Evolutionary conservation across 2,888 invertebrate genomes (phyloP).

Genomic region (Fabriciana adippe): DNA sequence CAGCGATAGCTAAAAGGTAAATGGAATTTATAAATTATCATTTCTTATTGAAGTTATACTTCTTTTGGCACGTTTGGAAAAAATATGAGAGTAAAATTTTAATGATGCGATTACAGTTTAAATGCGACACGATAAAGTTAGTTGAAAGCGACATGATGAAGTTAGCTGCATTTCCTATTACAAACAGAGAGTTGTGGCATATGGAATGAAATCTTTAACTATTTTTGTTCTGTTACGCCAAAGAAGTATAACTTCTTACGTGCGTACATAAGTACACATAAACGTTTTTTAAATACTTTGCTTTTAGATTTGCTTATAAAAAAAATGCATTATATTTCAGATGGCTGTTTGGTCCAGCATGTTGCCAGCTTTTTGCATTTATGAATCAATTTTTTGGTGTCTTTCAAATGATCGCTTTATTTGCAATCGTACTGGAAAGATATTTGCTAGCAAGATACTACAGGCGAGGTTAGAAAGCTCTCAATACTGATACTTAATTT

Average conservation of each 20-base stretch:
- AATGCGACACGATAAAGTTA: too few species aligned
- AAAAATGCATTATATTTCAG: slow-evolving; percentile 54
- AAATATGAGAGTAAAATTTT: too few species aligned
- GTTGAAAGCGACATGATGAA: too few species aligned
- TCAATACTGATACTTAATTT: not conserved
- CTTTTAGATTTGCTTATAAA: not conserved
- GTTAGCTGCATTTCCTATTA: too few species aligned
- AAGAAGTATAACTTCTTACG: too few species aligned
- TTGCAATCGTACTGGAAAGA: slow-evolving; percentile 76
- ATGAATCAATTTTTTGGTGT: slow-evolving; percentile 80
- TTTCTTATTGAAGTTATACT: not conserved
- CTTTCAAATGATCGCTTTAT: slow-evolving; percentile 77
- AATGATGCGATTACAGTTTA: too few species aligned
- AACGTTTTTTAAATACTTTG: not conserved
- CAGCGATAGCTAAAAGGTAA: slow-evolving; percentile 78
- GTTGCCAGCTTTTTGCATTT: slow-evolving; percentile 81
- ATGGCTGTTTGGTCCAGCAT: slow-evolving; percentile 79
- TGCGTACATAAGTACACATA: too few species aligned
- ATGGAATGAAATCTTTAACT: too few species aligned
- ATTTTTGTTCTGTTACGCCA: too few species aligned
- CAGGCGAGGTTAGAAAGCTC: slow-evolving; percentile 64
- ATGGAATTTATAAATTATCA: slow-evolving; percentile 11
- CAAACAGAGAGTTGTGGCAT: too few species aligned
- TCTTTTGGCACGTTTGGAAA: too few species aligned
- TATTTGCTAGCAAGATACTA: slow-evolving; percentile 72